phyloP scores from a whole-genome alignment of 1,140 invertebrate genomes.

The Drosophila lini region DNA sequence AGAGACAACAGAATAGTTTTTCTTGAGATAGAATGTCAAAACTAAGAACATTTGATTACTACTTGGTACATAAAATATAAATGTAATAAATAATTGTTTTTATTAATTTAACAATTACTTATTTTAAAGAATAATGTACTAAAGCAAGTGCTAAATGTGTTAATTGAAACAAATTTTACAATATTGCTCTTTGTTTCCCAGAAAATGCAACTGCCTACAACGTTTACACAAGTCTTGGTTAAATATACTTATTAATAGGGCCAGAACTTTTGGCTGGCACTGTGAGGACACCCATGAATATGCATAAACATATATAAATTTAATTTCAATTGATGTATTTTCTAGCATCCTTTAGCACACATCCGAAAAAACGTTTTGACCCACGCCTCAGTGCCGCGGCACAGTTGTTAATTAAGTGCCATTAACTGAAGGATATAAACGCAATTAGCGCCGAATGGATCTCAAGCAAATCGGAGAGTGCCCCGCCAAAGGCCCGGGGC shows the following conservation, averaged over 20 bases:
- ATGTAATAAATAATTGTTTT: no score
- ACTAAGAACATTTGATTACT: no score
- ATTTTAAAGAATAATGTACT: no score
- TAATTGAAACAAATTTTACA: background rate
- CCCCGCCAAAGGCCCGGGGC: constrained; percentile 9
- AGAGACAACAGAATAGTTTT: no score
- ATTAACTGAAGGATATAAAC: constrained; percentile 83
- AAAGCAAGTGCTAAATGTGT: background rate
- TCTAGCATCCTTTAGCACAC: constrained; percentile 9
- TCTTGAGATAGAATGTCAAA: no score
- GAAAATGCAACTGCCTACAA: background rate
- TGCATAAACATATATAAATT: background rate
- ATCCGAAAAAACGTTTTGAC: constrained; percentile 50
- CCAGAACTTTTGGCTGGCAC: background rate
- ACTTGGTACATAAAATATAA: no score
- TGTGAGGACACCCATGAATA: background rate
- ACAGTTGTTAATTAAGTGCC: constrained; percentile 83
- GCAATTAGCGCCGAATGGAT: constrained; percentile 79
- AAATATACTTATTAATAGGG: background rate
- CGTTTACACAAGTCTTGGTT: no score
- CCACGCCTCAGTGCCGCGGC: constrained; percentile 68
- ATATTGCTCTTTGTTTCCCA: background rate
- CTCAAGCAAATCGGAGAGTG: constrained; percentile 72
- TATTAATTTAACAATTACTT: no score
- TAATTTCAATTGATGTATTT: constrained; percentile 15